Evolutionary conservation across 2,797 vertebrate genomes (phyloP), one percentile per base, ranked within the genome.

Genomic region (Trematomus bernacchii): DNA sequence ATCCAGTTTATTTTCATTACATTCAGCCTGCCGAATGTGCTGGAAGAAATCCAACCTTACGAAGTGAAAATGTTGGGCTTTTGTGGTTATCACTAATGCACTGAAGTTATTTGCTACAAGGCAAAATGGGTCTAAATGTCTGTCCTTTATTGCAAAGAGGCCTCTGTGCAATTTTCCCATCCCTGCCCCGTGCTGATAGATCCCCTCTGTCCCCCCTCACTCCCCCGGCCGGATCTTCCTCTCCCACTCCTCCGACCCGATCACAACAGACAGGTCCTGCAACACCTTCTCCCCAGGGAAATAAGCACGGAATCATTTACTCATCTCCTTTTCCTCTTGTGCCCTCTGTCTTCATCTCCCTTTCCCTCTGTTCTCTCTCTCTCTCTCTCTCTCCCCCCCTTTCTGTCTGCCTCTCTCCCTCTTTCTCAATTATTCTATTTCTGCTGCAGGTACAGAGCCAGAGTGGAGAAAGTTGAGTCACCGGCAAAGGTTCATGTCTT

Each of bases 401-500:
- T 44, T 19, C 21, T 51, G 9, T 53, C 44, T 57, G 65, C 18
- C 13, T 66, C 16, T 52, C 50, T 50, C 11, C 59, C 13, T 66
- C 16, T 52, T 50, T 50, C 70, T 83, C 78, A 71, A 79, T 85
- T 79, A 83, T 67, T 79, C 66, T 63, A 53, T 65, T 63, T 10
- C 64, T 70, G 23, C 85, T 92, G 66, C 92, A 99, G 98, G 98
- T 99, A 99, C 94, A 96, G 98, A 40, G 98, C 98, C 64, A 94
- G 96, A 42, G 96, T 99, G 83, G 98, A 99, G 93, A 98, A 95
- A 89, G 92, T 97, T 27, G 97, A 98, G 87, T 97, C 97, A 0
- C 86, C 95, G 0, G 92, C 95, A 78, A 99, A 96, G 78, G 96
- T 99, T 16, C 97, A 98, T 1, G 96, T 99, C 81, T 99, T 97